Evolutionary conservation across 2,888 invertebrate species (phyloP).

Genomic region (Nomada lathburiana): DNA sequence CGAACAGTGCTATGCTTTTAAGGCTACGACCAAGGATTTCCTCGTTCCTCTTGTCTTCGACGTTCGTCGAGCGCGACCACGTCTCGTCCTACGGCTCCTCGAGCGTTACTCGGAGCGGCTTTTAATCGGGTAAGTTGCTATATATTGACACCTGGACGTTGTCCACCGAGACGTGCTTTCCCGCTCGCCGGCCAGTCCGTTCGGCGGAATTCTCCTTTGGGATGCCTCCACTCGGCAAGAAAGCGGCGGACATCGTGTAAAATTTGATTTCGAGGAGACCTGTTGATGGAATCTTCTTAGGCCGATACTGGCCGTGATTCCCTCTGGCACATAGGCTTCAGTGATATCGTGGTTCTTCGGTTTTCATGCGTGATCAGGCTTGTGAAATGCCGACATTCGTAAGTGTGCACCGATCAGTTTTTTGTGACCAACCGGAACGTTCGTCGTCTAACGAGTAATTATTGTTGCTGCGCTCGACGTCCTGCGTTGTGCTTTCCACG

Average conservation of each 20-base stretch:
- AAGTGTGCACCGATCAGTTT: slow-evolving; percentile 4
- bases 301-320: slow-evolving; percentile 1
- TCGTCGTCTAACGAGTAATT: too few relatives aligned
- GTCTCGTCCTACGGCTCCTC: slow-evolving; percentile 13
- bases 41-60: slow-evolving; percentile 40
- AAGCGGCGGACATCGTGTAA: neutral
- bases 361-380: neutral
- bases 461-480: neutral
- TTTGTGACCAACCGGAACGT: neutral
- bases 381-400: neutral
- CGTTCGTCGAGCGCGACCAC: slow-evolving; percentile 29
- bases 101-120: slow-evolving; percentile 34
- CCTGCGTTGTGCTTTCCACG: neutral
- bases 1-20: slow-evolving; percentile 73
- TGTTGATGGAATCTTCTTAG: slow-evolving; percentile 63
- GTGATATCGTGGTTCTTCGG: neutral
- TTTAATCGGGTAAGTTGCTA: slow-evolving; percentile 61
- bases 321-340: neutral
- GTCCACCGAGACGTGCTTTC: neutral
- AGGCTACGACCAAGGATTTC: slow-evolving; percentile 58
- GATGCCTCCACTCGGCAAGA: neutral
- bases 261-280: slow-evolving; percentile 55
- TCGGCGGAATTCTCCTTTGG: neutral
- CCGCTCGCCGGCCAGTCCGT: neutral
- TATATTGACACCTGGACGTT: slow-evolving; percentile 5